Percentiles rank a stretch among this genome's conserved stretches.
phyloP scores from a whole-genome alignment of 2,888 invertebrate species.

The Amphiduros pacificus region DNA sequence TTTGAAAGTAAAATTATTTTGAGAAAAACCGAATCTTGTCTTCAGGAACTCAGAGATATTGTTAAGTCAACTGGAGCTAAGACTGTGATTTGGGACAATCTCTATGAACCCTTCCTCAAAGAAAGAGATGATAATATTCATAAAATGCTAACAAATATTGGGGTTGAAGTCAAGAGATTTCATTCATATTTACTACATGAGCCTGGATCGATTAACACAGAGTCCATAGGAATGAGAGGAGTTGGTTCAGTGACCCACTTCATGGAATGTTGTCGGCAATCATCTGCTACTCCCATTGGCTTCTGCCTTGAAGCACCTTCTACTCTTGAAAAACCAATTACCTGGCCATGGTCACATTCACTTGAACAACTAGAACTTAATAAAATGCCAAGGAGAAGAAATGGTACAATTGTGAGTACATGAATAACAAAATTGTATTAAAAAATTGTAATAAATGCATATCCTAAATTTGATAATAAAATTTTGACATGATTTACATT shows the following conservation, averaged over 20 bases:
- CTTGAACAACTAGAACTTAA: conserved; percentile 31
- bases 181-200: conserved; percentile 37
- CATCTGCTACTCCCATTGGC: conserved; percentile 32
- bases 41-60: conserved; percentile 24
- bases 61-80: conserved; percentile 30
- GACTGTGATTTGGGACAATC: conserved; percentile 32
- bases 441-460: background rate
- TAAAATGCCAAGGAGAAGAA: conserved; percentile 34
- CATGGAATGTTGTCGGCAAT: conserved; percentile 37
- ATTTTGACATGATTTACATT: background rate
- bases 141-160: conserved; percentile 23
- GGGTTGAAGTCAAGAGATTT: conserved; percentile 30
- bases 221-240: conserved; percentile 35
- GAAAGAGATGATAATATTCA: conserved; percentile 35
- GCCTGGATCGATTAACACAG: conserved; percentile 34
- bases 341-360: conserved; percentile 5
- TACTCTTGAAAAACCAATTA: conserved; percentile 26
- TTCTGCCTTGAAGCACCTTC: conserved; percentile 32
- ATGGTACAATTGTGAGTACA: conserved; percentile 34
- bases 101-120: conserved; percentile 37
- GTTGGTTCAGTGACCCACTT: conserved; percentile 39
- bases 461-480: background rate
- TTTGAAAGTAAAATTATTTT: conserved; percentile 32
- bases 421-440: too few species aligned
- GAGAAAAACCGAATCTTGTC: conserved; percentile 28